These are phyloP conservation scores for Tetanocera ferruginea DNA, from an alignment of 2,888 invertebrate genomes.

Conservation along the genomic window DNA sequence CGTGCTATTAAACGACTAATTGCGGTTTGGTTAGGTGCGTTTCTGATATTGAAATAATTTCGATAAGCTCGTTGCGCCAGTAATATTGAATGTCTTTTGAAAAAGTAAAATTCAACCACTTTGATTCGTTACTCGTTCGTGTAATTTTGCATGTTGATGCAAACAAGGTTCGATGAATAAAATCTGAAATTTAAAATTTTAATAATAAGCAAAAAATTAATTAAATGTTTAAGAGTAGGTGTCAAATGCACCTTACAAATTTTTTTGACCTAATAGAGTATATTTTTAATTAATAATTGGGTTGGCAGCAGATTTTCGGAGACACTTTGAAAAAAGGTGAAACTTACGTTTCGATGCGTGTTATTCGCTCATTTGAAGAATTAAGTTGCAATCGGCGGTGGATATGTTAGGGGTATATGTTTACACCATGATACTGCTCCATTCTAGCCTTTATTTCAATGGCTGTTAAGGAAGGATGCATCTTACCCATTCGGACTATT, in stretches of 20 bases:
- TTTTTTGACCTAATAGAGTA: too few species aligned
- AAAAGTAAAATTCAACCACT: not conserved
- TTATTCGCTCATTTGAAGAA: too few species aligned
- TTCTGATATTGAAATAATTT: constrained; percentile 30
- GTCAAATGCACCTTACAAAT: too few species aligned
- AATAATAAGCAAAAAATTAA: not conserved
- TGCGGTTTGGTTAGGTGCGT: constrained; percentile 31
- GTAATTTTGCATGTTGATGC: not conserved
- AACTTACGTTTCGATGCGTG: not conserved
- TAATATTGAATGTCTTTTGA: not conserved
- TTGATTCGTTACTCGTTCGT: too few species aligned
- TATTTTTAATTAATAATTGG: too few species aligned
- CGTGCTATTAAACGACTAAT: constrained; percentile 40
- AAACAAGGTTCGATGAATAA: too few species aligned
- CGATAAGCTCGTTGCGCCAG: constrained; percentile 2
- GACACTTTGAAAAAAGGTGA: not conserved
- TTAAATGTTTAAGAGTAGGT: not conserved
- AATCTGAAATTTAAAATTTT: too few species aligned
- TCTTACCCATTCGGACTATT: too few species aligned
- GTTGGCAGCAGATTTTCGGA: too few species aligned
- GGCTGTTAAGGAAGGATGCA: too few species aligned
- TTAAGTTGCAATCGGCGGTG: too few species aligned
- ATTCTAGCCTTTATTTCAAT: not conserved
- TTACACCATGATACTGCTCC: not conserved
- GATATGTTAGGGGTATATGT: not conserved